Base-by-base conservation (phyloP, 2,888 invertebrate species). In the Euphydryas editha region DNA sequence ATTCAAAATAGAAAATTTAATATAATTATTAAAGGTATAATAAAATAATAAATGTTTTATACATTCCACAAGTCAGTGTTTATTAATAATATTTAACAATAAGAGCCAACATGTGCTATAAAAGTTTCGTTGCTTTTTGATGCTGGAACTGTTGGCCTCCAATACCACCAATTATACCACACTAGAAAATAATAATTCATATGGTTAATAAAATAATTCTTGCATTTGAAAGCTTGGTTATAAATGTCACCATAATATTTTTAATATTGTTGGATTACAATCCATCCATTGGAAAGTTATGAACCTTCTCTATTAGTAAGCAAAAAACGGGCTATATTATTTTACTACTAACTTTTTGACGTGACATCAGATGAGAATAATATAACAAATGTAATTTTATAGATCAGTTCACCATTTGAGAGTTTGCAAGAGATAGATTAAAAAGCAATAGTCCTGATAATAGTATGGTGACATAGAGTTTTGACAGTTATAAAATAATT, bases 81-180 rank as follows among this genome's bases (percentile, higher is more conserved):
- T 54, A 54, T 54, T 63, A 47, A 69, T 63, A 61, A 18, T 62
- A 65, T 59, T 93, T 85, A 96, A 84, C 96, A 96, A 79, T 95
- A 96, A 55, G 96, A 96, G 59, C 95, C 96, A 59, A 96, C 88
- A 81, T 96, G 96, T 68, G 94, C 94, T 67, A 96, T 92, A 60
- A 95, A 93, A 57, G 90, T 94, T 78, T 93, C 87, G 74, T 92
- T 95, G 78, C 94, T 93, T 80, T 87, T 94, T 78, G 94, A 90
- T 51, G 92, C 85, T 69, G 94, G 92, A 77, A 95, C 94, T 24
- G 94, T 85, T 30, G 96, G 96, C 79, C 95, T 92, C 96, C 96
- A 97, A 77, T 96, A 96, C 95, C 96, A 96, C 96, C 96, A 96
- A 82, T 96, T 96, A 82, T 96, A 96, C 94, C 95, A 96, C 75